phyloP scores from a whole-genome alignment of 2,888 invertebrate genomes.

The Bombylius discolor region DNA sequence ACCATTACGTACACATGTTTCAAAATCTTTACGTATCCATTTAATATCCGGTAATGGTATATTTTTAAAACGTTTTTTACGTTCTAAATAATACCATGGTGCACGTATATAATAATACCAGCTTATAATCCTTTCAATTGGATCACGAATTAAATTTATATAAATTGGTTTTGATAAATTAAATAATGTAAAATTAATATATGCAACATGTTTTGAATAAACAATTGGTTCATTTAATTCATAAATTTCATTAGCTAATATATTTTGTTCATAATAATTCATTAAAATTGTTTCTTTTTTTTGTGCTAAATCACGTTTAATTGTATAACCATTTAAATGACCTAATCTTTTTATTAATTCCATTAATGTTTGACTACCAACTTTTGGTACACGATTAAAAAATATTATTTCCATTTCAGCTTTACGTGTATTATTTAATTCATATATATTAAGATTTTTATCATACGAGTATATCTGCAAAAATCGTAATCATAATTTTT shows the following conservation, averaged over 20 bases:
- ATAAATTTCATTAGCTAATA: slow-evolving; percentile 53
- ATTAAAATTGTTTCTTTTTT: slow-evolving; percentile 60
- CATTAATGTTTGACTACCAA: slow-evolving; percentile 80
- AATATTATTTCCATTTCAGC: slow-evolving; percentile 62
- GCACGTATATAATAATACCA: slow-evolving; percentile 80
- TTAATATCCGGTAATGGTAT: slow-evolving; percentile 12
- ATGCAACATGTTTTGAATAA: slow-evolving; percentile 78
- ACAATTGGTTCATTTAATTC: slow-evolving; percentile 61
- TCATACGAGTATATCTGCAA: no score
- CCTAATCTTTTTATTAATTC: slow-evolving; percentile 50
- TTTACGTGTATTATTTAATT: slow-evolving; percentile 63
- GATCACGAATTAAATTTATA: slow-evolving; percentile 74
- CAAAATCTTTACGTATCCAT: slow-evolving; percentile 50
- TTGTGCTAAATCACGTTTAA: no score
- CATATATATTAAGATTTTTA: no score
- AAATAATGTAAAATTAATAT: slow-evolving; percentile 70
- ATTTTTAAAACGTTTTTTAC: slow-evolving; percentile 15
- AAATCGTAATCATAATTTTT: no score
- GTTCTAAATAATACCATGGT: slow-evolving; percentile 71
- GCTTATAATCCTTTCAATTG: slow-evolving; percentile 72
- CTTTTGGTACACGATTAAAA: slow-evolving; percentile 84
- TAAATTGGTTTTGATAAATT: slow-evolving; percentile 68
- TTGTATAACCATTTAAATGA: no score
- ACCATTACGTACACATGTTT: slow-evolving; percentile 66
- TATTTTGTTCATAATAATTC: slow-evolving; percentile 66